phyloP scores from a whole-genome alignment of 2,113 vertebrate species.

The Montifringilla adamsi region DNA sequence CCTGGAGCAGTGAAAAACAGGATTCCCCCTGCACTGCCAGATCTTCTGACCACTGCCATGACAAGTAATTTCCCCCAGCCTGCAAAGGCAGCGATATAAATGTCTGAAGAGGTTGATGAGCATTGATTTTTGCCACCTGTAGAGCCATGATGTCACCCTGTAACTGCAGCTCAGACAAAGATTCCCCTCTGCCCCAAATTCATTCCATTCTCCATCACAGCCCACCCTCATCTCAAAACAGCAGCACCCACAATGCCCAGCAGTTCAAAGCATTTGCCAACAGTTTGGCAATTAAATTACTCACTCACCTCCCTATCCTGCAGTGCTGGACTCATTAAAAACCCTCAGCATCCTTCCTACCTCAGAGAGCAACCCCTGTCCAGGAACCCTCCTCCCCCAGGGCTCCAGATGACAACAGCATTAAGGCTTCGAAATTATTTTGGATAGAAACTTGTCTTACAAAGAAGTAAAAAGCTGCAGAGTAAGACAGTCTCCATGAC shows the following conservation, averaged over 20 bases:
- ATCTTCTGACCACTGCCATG: not conserved
- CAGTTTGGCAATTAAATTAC: not conserved
- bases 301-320: not conserved
- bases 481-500: constrained; percentile 37
- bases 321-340: not conserved
- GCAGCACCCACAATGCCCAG: not conserved
- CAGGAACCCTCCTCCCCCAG: not conserved
- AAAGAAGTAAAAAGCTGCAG: constrained; percentile 60
- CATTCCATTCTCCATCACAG: not conserved
- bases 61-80: not conserved
- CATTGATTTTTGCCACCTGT: constrained; percentile 37
- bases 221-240: not conserved
- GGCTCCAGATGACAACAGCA: constrained; percentile 19
- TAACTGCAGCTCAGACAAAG: not conserved
- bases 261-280: not conserved
- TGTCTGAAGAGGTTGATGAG: not conserved
- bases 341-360: not conserved
- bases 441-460: constrained; percentile 49
- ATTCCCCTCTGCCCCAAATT: not conserved
- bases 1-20: not conserved
- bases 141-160: not conserved
- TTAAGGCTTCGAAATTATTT: constrained; percentile 53
- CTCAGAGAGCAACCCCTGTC: constrained; percentile 11
- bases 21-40: not conserved
- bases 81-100: not conserved